Conservation (phyloP, 2,888 invertebrate species). For the Prosapia bicincta region DNA sequence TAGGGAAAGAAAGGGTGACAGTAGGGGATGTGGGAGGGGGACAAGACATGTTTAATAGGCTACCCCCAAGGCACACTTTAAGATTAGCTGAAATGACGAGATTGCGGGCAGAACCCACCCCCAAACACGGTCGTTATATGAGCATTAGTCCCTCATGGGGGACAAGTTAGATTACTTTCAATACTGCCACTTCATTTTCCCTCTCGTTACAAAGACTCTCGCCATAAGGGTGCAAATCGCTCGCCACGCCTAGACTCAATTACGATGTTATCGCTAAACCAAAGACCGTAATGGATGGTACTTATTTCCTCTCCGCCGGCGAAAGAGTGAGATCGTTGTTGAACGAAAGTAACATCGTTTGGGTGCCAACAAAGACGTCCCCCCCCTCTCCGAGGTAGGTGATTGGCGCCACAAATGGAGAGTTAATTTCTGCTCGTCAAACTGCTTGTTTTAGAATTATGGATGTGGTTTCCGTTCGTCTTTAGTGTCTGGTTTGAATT, state of each 20-base stretch:
- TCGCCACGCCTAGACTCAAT: slow-evolving; percentile 33
- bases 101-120: slow-evolving; percentile 19
- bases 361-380: slow-evolving; percentile 21
- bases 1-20: not conserved
- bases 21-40: too few relatives aligned
- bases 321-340: slow-evolving; percentile 20
- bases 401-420: not conserved
- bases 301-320: slow-evolving; percentile 31
- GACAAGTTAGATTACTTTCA: slow-evolving; percentile 32
- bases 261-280: slow-evolving; percentile 34
- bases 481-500: too few relatives aligned
- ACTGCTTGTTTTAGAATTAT: too few relatives aligned
- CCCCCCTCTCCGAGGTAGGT: not conserved
- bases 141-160: slow-evolving; percentile 30
- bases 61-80: slow-evolving; percentile 26
- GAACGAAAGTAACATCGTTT: slow-evolving; percentile 5
- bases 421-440: not conserved
- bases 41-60: not conserved
- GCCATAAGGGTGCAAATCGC: slow-evolving; percentile 33
- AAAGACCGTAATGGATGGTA: slow-evolving; percentile 32
- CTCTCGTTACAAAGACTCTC: slow-evolving; percentile 29
- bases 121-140: slow-evolving; percentile 26
- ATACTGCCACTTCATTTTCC: slow-evolving; percentile 33
- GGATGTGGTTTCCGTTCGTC: too few relatives aligned
- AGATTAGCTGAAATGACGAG: slow-evolving; percentile 32